These are phyloP conservation scores for Stenodema calcarata DNA, from an alignment of 2,888 invertebrate genomes.

Conservation along the genomic window DNA sequence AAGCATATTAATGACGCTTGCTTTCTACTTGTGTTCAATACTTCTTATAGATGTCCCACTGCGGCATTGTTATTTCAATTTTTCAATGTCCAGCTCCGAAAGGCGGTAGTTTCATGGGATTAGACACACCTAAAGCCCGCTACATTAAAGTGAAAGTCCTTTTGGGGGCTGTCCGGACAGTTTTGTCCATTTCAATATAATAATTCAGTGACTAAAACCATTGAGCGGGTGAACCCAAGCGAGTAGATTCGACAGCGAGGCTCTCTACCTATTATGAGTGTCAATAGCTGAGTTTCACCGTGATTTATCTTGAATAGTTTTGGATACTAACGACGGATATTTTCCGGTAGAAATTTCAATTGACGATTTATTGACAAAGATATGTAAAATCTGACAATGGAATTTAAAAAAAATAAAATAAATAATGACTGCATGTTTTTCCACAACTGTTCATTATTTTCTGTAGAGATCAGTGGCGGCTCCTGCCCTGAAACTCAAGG, in stretches of 20 bases:
- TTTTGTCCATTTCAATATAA: constrained; percentile 21
- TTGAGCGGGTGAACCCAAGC: background rate
- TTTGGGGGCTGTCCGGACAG: background rate
- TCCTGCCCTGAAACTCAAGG: too few species aligned
- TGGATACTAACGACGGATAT: too few species aligned
- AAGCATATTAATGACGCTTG: background rate
- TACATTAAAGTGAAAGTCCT: background rate
- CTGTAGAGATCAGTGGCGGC: too few species aligned
- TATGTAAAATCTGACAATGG: too few species aligned
- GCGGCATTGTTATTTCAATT: background rate
- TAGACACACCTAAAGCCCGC: background rate
- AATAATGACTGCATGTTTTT: too few species aligned
- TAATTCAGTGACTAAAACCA: background rate
- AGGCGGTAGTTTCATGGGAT: background rate
- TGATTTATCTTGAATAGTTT: background rate
- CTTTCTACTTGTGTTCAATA: background rate
- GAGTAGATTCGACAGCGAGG: background rate
- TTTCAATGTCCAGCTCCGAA: background rate
- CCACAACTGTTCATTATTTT: too few species aligned
- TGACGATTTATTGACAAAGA: too few species aligned
- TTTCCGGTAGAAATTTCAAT: too few species aligned
- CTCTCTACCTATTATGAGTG: background rate
- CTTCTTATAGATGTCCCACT: background rate
- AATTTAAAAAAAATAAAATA: too few species aligned
- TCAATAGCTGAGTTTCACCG: background rate